These are phyloP conservation scores for Diphyllodes magnificus DNA, from an alignment of 2,113 vertebrate genomes.

Conservation along the genomic window DNA sequence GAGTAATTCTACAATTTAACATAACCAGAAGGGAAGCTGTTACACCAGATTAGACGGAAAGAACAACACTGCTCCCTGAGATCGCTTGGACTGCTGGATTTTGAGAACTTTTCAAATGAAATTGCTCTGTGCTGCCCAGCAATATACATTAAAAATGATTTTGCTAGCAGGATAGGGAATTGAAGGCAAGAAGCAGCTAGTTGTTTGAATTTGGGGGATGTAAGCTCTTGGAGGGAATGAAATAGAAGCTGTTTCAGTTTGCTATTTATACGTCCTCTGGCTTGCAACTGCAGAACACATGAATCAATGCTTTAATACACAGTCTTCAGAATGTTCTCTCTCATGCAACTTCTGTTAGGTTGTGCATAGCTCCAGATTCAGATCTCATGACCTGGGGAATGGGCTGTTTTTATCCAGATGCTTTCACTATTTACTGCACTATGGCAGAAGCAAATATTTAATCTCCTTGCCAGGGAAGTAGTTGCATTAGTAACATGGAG, in stretches of 20 bases:
- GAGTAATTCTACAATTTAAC: not conserved
- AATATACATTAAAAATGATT: not conserved
- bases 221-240: not conserved
- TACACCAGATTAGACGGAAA: not conserved
- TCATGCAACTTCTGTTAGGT: not conserved
- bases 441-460: not conserved
- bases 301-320: not conserved
- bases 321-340: not conserved
- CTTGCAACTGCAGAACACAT: slow-evolving; percentile 12
- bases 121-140: not conserved
- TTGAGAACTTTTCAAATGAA: not conserved
- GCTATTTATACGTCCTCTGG: slow-evolving; percentile 9
- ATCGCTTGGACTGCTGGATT: not conserved
- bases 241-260: slow-evolving; percentile 15
- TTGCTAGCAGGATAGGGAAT: not conserved
- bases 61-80: not conserved
- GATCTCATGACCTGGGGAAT: not conserved
- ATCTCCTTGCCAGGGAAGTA: not conserved
- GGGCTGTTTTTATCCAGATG: not conserved
- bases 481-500: not conserved
- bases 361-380: not conserved
- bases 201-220: slow-evolving; percentile 6
- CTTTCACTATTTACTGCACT: not conserved
- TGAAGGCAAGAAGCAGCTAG: not conserved
- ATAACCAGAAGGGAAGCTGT: not conserved